A percentile compares a stretch with the other conserved stretches of the same genome.
Evolutionary conservation across 2,113 vertebrate species (phyloP).

Genomic region (Cavia aperea): DNA sequence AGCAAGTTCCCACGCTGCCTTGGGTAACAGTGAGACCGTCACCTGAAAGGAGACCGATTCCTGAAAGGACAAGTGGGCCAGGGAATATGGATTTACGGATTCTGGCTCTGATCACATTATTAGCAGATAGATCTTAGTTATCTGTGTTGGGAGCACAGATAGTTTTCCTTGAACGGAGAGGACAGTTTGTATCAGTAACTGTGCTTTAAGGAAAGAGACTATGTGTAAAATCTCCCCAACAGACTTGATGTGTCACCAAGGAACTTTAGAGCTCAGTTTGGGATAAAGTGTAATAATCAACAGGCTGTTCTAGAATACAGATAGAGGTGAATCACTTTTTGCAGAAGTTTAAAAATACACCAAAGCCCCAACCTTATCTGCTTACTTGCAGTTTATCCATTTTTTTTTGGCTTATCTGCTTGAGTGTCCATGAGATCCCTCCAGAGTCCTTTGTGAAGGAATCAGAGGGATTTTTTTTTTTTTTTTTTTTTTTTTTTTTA

Average conservation of each 20-base stretch:
- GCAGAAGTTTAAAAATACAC: background rate
- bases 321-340: background rate
- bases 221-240: background rate
- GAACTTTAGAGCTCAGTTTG: background rate
- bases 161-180: background rate
- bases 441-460: rapidly evolving
- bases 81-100: too few relatives aligned
- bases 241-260: background rate
- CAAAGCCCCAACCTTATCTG: background rate
- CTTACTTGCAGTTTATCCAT: background rate
- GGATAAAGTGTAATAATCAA: background rate
- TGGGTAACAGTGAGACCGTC: background rate
- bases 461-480: background rate
- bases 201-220: background rate
- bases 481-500: too few relatives aligned
- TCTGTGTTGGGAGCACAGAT: background rate
- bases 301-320: background rate
- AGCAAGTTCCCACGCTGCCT: background rate
- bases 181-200: background rate
- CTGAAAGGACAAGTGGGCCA: background rate
- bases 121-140: background rate
- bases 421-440: background rate
- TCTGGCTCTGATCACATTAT: background rate
- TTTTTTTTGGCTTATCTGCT: background rate
- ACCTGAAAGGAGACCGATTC: too few relatives aligned